Base-by-base conservation (phyloP, 2,888 invertebrate species). In the Palloptera scutellata region DNA sequence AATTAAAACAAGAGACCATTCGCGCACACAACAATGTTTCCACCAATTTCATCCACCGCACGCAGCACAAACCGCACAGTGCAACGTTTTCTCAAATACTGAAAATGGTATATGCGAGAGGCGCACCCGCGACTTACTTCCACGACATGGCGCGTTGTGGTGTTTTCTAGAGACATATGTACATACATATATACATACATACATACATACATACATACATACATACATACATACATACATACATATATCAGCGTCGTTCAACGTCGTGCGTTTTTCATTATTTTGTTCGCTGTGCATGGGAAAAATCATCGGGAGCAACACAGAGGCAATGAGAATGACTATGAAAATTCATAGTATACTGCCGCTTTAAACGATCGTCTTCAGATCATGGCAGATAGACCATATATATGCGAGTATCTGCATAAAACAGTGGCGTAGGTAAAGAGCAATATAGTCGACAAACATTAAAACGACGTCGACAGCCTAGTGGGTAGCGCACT, bases 51-150 rank as follows among this genome's bases (percentile, higher is more conserved):
- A 30, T 30, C 30, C 6, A 30, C 30, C 30, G 30, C 30, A 2
- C 30, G 30, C 30, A 30, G 30, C 30, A 30, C 30, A 65, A 66
- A 66, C 66, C 66, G 19, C 52, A n/a, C 66, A 61, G 69, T 57
- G 72, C 81, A 74, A 79, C 82, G 82, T 77, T 81, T 79, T 77
- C 82, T 81, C 81, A 78, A 75, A 78, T 81, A 81, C 81, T 81
- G 74, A 76, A 59, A 62, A 53, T 72, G 60, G 59, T 60, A 64
- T 58, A 64, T 65, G 68, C 72, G 73, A 71, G 76, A 67, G 81
- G 81, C 81, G 81, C 81, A 81, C 81, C 81, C 81, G 81, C 81
- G 77, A 80, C 76, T 77, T 74, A 77, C 80, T 78, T 80, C 75
- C 71, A 57, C 45, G 48, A 54, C 64, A 55, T 45, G 15, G 55